Base-by-base conservation (phyloP, 2,113 vertebrate species). In the Amphiprion ocellaris region DNA sequence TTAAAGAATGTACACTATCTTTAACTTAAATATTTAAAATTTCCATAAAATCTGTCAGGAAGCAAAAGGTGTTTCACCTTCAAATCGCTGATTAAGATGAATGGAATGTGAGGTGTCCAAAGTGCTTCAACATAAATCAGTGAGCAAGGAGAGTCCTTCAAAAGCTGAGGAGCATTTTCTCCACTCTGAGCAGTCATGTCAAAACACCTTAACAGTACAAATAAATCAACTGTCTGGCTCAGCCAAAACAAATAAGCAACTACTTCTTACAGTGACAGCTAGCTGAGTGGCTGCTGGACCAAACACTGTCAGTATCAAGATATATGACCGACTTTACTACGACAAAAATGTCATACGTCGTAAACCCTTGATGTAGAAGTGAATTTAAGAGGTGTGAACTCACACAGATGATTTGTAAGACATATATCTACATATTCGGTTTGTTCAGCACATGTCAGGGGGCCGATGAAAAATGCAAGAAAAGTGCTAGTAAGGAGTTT, bases 171-270 rank as follows among this genome's bases (percentile, higher is more conserved):
- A 33, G 19, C 2, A 64, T 63, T 66, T 41, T 17, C 47, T 73
- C 17, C 23, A 59, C 21, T 69, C 17, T 58, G 47, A 74, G 23
- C 16, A 10, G 76, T 59, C 17, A 19, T 10, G 65, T 81, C 71
- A 74, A 60, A 79, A 44, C 24, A 44, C 46, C 21, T 24, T 7
- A 26, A 52, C n/a, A 74, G 5, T 33, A 16, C 11, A 74, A 72
- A 85, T 63, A 77, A 79, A 85, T 58, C 67, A 62, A 16, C 5
- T 16, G n/a, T 10, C 10, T 2, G 0, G 23, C 69, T 65, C 62
- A 69, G 70, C 68, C 68, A 74, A 66, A 66, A 64, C 55, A 65
- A 72, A 77, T 77, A 77, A 74, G 69, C 23, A 63, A 54, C 49
- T 1, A 61, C 56, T 21, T 60, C 21, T 55, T 56, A 23, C 39